phyloP scores from a whole-genome alignment of 2,888 invertebrate genomes.

The Euphydryas editha region DNA sequence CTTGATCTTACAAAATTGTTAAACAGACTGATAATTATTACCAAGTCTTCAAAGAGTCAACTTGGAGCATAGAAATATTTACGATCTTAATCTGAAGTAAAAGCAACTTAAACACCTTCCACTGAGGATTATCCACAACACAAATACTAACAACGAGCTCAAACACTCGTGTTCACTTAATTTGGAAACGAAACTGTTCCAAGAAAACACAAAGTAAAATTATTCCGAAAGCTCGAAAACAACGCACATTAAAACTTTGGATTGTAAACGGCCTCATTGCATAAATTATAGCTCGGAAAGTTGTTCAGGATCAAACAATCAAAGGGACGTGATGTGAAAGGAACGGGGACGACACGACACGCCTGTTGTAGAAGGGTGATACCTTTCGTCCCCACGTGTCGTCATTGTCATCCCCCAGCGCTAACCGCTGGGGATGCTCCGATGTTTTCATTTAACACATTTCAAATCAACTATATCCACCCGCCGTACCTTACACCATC shows the following conservation, averaged over 20 bases:
- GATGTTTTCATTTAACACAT: constrained; percentile 20
- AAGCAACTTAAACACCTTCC: constrained; percentile 3
- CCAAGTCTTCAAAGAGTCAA: too few relatives aligned
- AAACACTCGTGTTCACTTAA: constrained; percentile 19
- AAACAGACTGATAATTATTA: background rate
- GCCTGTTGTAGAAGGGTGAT: constrained; percentile 5
- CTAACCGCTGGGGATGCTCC: constrained; percentile 12
- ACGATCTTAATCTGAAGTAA: background rate
- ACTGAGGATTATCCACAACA: constrained; percentile 15
- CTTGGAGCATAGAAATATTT: background rate
- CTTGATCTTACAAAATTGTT: background rate
- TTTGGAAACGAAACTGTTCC: constrained; percentile 20
- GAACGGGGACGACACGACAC: constrained; percentile 31
- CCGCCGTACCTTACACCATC: background rate
- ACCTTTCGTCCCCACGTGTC: constrained; percentile 13
- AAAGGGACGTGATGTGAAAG: constrained; percentile 36
- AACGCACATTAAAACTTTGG: constrained; percentile 52
- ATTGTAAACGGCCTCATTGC: constrained; percentile 49
- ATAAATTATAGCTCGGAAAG: constrained; percentile 49
- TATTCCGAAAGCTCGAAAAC: constrained; percentile 47
- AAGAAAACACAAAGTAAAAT: constrained; percentile 40
- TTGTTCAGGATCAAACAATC: constrained; percentile 45
- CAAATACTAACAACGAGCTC: constrained; percentile 14
- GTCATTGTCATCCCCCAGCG: constrained; percentile 12
- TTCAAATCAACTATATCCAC: background rate